phyloP scores from a whole-genome alignment of 2,113 vertebrate species.

The Chloropsis hardwickii region DNA sequence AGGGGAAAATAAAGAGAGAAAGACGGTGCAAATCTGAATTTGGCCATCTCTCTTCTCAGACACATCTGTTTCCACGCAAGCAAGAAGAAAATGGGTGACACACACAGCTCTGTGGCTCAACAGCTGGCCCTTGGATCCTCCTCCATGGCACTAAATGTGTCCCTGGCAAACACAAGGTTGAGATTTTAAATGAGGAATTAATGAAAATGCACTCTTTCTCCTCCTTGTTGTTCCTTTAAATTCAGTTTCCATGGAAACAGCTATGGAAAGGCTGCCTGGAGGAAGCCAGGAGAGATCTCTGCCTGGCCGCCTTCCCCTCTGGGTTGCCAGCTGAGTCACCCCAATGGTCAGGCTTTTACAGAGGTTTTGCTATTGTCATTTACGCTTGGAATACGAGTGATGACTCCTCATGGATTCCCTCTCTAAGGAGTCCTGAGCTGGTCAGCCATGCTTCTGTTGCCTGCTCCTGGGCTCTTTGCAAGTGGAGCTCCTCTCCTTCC shows the following conservation, averaged over 20 bases:
- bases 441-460: neutral
- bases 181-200: conserved; percentile 42
- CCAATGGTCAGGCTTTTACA: neutral
- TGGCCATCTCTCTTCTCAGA: neutral
- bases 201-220: conserved; percentile 17
- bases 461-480: neutral
- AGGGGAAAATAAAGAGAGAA: neutral
- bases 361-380: neutral
- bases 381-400: neutral
- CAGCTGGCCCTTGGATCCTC: neutral
- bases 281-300: neutral
- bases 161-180: neutral
- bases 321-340: neutral
- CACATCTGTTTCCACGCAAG: neutral
- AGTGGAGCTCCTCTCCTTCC: neutral
- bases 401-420: neutral
- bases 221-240: conserved; percentile 24
- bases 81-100: neutral
- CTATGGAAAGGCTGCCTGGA: neutral
- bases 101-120: neutral
- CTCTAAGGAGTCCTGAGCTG: neutral
- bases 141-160: neutral
- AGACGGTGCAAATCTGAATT: neutral
- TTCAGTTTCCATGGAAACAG: conserved; percentile 49
- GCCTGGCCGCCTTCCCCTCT: neutral